phyloP scores from a whole-genome alignment of 2,113 vertebrate genomes.

The Coracopsis vasa region DNA sequence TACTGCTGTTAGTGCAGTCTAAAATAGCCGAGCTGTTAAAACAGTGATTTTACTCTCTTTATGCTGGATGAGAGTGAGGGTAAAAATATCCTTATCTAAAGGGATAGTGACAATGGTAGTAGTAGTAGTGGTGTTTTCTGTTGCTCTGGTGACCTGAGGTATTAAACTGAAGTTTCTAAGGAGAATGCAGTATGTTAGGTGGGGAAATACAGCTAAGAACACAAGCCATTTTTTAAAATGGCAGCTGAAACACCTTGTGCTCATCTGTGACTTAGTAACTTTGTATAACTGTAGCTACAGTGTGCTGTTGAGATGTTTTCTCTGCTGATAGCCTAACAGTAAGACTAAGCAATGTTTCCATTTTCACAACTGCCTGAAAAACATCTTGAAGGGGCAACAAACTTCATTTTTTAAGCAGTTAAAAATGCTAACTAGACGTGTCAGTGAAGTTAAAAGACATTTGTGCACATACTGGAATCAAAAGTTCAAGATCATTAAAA shows the following conservation, averaged over 20 bases:
- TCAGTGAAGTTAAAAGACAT: neutral
- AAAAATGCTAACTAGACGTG: neutral
- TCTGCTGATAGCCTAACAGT: neutral
- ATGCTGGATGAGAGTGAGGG: neutral
- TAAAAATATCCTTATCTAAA: neutral
- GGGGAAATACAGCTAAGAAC: neutral
- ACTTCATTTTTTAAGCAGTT: neutral
- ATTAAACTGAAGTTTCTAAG: neutral
- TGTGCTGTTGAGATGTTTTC: neutral
- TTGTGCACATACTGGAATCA: neutral
- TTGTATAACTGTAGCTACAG: neutral
- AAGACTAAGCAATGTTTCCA: neutral
- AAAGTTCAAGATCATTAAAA: neutral
- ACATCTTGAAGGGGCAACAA: neutral
- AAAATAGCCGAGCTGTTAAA: neutral
- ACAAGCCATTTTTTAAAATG: neutral
- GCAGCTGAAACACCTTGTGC: neutral
- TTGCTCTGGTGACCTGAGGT: neutral
- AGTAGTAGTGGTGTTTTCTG: neutral
- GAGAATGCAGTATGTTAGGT: neutral
- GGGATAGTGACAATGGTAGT: neutral
- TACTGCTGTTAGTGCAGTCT: neutral
- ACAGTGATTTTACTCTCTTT: neutral
- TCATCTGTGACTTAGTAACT: neutral
- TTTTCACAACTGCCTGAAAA: neutral